Evolutionary conservation across 2,888 invertebrate species (phyloP).

Genomic region (Brachyopa scutellaris): DNA sequence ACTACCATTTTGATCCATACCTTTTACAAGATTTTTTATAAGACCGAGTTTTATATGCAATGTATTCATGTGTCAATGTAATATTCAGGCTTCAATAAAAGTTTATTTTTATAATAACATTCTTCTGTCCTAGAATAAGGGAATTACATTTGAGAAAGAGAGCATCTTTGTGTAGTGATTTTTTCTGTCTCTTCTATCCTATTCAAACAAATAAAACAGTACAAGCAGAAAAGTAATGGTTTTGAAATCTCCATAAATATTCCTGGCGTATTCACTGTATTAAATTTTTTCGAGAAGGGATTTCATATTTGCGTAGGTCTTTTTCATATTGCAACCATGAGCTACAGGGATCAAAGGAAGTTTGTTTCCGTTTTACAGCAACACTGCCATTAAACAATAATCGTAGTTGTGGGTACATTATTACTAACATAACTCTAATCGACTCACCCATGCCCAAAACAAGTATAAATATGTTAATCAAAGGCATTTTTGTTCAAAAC

Average conservation of each 20-base stretch:
- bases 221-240: constrained; percentile 11
- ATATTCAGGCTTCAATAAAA: background rate
- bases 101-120: constrained; percentile 10
- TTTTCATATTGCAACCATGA: constrained; percentile 16
- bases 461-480: too few relatives aligned
- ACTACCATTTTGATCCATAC: background rate
- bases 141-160: background rate
- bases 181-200: constrained; percentile 20
- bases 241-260: constrained; percentile 26
- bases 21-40: background rate
- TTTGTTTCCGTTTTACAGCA: constrained; percentile 3
- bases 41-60: constrained; percentile 1
- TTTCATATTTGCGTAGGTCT: constrained; percentile 18
- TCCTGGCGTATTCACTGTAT: too few relatives aligned
- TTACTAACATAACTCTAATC: too few relatives aligned
- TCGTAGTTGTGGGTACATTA: too few relatives aligned
- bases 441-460: too few relatives aligned
- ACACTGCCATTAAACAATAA: too few relatives aligned
- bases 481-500: too few relatives aligned
- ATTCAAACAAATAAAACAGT: constrained; percentile 2
- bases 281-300: constrained; percentile 5
- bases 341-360: background rate
- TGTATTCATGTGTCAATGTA: constrained; percentile 20
- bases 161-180: constrained; percentile 11
- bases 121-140: background rate